Evolutionary conservation across 2,888 invertebrate species (phyloP), one percentile per base, ranked within the genome.

Genomic region (Drosophila neutralis): DNA sequence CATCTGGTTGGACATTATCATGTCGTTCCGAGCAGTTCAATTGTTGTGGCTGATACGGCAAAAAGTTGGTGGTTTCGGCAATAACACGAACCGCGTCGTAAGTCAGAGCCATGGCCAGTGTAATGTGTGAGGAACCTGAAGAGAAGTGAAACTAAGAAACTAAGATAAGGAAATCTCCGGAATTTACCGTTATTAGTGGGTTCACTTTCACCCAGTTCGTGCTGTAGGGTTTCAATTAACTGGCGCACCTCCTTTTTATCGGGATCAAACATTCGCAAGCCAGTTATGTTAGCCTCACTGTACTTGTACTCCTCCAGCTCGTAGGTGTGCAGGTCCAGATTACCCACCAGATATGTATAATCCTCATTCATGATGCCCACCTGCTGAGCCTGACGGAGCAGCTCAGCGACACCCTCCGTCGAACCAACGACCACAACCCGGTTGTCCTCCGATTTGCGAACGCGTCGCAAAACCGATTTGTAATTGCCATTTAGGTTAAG

Each of bases 351-450:
- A 83, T 96, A 97, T 80, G 95, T 95, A 93, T 98, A 98, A 91
- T 98, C 97, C 92, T 98, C 97, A 76, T 97, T 98, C 96, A 98
- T 97, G 96, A 98, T 97, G 72, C 98, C 98, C 84, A 98, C 97
- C 94, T 98, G 98, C 93, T 98, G 97, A 24, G 98, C 98, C 94
- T 98, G 78, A 2, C 78, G 94, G 6, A 96, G 91, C 4, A 96
- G 93, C n/a, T 94, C 93, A 0, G 93, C 91, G 8, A 96, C 93
- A 45, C 94, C 94, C 4, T 95, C 94, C 21, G 94, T 94, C 0
- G 95, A 94, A 79, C 97, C 97, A 81, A 96, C 96, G 3, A 98
- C 93, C 2, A 98, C 93, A 67, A 97, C 95, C 81, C 95, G 95
- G 2, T 94, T 94, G 52, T 96, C 95, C 1, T 94, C 95, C 0